These are phyloP conservation scores for Marcusenius ussheri DNA, from an alignment of 2,113 vertebrate genomes.

Conservation along the genomic window DNA sequence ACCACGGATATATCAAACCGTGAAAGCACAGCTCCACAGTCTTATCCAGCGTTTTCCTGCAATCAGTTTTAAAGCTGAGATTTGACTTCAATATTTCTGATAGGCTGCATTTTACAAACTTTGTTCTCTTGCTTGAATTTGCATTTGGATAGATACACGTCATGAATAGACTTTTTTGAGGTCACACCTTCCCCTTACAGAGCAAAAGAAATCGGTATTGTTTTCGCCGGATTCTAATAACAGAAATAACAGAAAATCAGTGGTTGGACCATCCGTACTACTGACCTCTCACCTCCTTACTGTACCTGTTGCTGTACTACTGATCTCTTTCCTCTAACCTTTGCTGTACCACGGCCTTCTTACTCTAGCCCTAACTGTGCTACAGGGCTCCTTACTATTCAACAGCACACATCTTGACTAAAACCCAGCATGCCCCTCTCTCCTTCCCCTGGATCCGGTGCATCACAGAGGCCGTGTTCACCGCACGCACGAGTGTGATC, in stretches of 20 bases:
- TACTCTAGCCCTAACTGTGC: neutral
- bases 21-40: neutral
- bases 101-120: neutral
- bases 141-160: neutral
- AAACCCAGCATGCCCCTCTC: neutral
- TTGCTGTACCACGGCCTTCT: neutral
- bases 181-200: neutral
- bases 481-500: conserved; percentile 1
- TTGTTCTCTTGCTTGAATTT: neutral
- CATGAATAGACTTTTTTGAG: neutral
- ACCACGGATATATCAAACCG: neutral
- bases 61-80: neutral
- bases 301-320: neutral
- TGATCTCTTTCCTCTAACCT: neutral
- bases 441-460: neutral
- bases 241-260: neutral
- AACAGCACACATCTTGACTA: neutral
- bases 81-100: neutral
- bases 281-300: neutral
- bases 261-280: neutral
- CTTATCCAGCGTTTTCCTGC: neutral
- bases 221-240: neutral
- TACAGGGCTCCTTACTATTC: neutral
- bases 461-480: conserved; percentile 12
- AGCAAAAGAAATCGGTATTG: too few relatives aligned